These are phyloP conservation scores for Euplexia lucipara DNA, from an alignment of 2,888 invertebrate genomes.

Conservation along the genomic window DNA sequence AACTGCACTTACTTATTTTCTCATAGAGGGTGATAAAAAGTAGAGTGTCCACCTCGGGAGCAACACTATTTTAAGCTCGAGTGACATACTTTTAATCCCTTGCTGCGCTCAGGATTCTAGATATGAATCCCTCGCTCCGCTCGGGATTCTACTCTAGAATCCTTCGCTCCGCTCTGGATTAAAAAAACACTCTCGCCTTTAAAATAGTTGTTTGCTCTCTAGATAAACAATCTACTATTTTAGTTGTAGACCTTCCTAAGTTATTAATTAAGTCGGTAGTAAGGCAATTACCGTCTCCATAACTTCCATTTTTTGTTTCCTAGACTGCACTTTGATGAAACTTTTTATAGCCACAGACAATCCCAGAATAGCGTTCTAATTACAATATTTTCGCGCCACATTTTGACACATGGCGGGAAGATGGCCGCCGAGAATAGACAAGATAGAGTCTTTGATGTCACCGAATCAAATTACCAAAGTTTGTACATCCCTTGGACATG, in stretches of 20 bases:
- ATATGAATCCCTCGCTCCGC: too few relatives aligned
- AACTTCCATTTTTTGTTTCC: conserved; percentile 34
- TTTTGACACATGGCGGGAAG: conserved; percentile 73
- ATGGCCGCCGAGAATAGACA: conserved; percentile 72
- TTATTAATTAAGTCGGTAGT: conserved; percentile 28
- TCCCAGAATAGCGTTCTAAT: conserved; percentile 58
- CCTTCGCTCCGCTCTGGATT: too few relatives aligned
- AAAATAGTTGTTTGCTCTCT: too few relatives aligned
- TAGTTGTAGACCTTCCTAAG: background rate
- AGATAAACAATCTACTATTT: too few relatives aligned
- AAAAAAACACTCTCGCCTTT: too few relatives aligned
- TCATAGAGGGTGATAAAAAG: too few relatives aligned
- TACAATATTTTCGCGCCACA: conserved; percentile 72
- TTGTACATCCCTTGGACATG: conserved; percentile 69
- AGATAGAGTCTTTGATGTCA: conserved; percentile 81
- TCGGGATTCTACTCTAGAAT: too few relatives aligned
- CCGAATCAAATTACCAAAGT: conserved; percentile 86
- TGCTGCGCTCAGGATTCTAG: too few relatives aligned
- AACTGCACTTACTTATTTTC: too few relatives aligned
- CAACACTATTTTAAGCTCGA: too few relatives aligned
- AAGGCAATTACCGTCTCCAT: conserved; percentile 36
- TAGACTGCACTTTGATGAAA: conserved; percentile 57
- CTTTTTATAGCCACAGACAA: conserved; percentile 46
- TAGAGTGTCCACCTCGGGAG: too few relatives aligned
- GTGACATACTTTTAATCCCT: too few relatives aligned